Base-by-base conservation (phyloP, 2,888 invertebrate genomes). In the Julus scandinavius region DNA sequence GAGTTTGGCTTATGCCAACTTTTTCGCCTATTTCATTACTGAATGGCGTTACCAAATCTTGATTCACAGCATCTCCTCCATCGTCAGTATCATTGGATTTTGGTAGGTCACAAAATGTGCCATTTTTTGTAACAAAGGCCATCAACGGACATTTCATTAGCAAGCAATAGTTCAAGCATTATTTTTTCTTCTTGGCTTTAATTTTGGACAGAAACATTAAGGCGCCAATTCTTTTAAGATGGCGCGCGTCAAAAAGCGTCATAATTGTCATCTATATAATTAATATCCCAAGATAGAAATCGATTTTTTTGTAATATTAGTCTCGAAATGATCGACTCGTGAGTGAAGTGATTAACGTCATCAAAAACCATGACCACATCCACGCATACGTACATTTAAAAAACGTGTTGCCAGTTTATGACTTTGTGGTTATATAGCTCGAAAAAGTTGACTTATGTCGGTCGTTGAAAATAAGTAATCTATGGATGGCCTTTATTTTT, bases 1-100 rank as follows among this genome's bases (percentile, higher is more conserved):
- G 72, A 84, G 84, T 15, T 20, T 85, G 49, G 88, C 50, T 1
- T 72, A 41, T 13, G 84, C 80, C 49, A 84, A 40, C n/a, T 0
- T 83, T 13, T 38, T 84, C 54, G 80, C 63, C 20, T 88, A 88
- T 85, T 80, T 80, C 20, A 50, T 83, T 15, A 49, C 84, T 17
- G 29, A 88, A 40, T 88, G 88, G 88, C 38, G 88, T 11, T 85
- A 85, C 58, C 88, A 88, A n/a, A 88, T 88, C 4, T 40, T 88
- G 15, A 20, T 80, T 9, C 88, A 88, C 84, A 40, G 41, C n/a
- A 17, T 88, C 4, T n/a, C 85, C 40, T n/a, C 29, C 9, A 11
- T 84, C 17, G 50, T 88, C 29, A 54, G 29, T n/a, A 41, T 88
- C 20, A 85, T 85, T 50, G 88, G 88, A 85, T 38, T 85, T 15